phyloP scores from a whole-genome alignment of 1,140 invertebrate species.

The Fragariocoptes setiger region DNA sequence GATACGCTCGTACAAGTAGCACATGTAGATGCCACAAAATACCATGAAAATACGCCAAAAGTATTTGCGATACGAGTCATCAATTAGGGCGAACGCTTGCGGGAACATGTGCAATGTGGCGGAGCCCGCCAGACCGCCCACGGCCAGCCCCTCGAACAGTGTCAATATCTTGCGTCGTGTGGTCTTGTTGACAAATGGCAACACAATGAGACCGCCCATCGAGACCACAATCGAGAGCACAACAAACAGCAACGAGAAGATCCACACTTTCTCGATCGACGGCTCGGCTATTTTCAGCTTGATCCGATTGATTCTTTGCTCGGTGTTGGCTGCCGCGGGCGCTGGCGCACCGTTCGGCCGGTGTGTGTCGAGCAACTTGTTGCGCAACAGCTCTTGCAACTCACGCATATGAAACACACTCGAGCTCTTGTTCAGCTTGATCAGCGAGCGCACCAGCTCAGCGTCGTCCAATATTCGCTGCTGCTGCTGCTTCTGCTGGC shows the following conservation, averaged over 20 bases:
- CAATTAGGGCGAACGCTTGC: conserved; percentile 9
- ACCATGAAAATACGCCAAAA: conserved; percentile 9
- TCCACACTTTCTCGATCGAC: conserved; percentile 8
- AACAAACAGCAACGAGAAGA: conserved; percentile 8
- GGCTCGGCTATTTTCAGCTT: conserved; percentile 7
- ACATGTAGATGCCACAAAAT: conserved; percentile 9
- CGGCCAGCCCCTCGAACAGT: conserved; percentile 10
- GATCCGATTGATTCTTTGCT: background rate
- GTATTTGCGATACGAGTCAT: conserved; percentile 8
- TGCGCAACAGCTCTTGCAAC: background rate
- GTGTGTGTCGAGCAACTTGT: background rate
- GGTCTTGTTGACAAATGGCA: conserved; percentile 7
- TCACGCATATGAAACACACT: background rate
- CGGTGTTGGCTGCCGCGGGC: background rate
- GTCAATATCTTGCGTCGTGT: conserved; percentile 9
- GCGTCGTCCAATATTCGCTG: too few relatives aligned
- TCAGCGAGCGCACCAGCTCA: background rate
- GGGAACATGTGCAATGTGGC: conserved; percentile 10
- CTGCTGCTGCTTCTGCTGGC: background rate
- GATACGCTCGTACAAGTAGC: conserved; percentile 6
- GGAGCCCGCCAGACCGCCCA: conserved; percentile 8
- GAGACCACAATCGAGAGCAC: conserved; percentile 9
- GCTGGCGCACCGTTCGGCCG: background rate
- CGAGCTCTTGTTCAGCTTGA: background rate
- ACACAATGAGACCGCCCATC: conserved; percentile 9